phyloP scores from a whole-genome alignment of 2,888 invertebrate species.

The Pocota personata region DNA sequence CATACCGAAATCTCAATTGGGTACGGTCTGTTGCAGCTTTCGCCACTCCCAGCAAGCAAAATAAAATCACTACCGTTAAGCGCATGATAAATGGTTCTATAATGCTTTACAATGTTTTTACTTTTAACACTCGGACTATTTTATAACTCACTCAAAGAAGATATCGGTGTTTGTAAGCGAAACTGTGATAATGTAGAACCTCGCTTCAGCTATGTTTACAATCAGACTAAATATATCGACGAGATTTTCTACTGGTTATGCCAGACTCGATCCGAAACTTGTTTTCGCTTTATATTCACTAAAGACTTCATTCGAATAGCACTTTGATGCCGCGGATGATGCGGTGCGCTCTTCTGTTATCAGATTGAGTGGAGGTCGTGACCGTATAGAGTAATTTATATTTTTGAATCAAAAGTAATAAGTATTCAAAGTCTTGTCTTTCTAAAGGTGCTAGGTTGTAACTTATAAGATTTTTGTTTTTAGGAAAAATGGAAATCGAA shows the following conservation, averaged over 20 bases:
- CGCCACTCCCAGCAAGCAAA: background rate
- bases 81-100: background rate
- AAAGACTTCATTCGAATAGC: background rate
- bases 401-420: background rate
- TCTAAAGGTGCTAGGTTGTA: too few species aligned
- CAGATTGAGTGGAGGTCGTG: background rate
- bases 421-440: too few species aligned
- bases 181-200: background rate
- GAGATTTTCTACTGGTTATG: background rate
- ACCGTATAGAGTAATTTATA: background rate
- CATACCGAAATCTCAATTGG: conserved; percentile 11
- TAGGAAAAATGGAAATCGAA: too few species aligned
- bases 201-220: conserved; percentile 21
- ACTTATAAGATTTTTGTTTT: too few species aligned
- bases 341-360: background rate
- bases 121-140: background rate
- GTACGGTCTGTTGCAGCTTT: background rate
- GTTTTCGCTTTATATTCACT: background rate
- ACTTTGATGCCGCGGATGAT: background rate
- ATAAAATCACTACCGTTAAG: background rate
- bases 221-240: conserved; percentile 1
- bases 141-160: background rate
- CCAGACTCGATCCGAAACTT: background rate
- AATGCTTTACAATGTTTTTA: too few species aligned
- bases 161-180: background rate